Evolutionary conservation across 2,888 invertebrate species (phyloP).

Genomic region (Epistrophella euchroma): DNA sequence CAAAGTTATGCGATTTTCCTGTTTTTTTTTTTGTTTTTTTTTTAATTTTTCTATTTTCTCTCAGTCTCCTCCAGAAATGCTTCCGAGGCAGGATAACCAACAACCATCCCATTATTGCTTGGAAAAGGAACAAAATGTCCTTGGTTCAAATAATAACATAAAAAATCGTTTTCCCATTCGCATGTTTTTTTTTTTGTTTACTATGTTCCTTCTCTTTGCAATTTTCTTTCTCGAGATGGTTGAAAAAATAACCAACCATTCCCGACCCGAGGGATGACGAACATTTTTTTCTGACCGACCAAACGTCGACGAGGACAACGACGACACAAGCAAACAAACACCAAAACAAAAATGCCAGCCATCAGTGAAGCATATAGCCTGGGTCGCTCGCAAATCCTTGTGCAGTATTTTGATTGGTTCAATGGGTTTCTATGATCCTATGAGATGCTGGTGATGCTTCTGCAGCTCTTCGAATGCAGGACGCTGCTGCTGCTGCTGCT

Average conservation of each 20-base stretch:
- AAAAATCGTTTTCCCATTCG: conserved; percentile 74
- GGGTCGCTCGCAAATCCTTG: conserved; percentile 73
- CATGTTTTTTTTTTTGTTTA: conserved; percentile 2
- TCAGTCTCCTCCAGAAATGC: conserved; percentile 36
- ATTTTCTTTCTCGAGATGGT: conserved; percentile 51
- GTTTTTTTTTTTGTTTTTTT: conserved; percentile 51
- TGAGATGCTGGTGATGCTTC: conserved; percentile 64
- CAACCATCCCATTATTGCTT: conserved; percentile 30
- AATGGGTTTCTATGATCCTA: conserved; percentile 69
- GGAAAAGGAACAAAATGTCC: conserved; percentile 70
- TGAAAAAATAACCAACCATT: conserved; percentile 33
- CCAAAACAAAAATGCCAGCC: conserved; percentile 73
- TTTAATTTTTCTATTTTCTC: conserved; percentile 65
- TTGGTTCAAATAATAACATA: conserved; percentile 74
- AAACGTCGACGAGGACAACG: conserved; percentile 34
- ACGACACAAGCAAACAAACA: conserved; percentile 50
- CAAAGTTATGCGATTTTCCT: conserved; percentile 72
- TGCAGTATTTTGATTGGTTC: conserved; percentile 76
- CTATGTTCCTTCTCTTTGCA: conserved; percentile 44
- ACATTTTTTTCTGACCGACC: conserved; percentile 55
- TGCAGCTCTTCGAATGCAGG: conserved; percentile 40
- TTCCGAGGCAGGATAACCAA: conserved; percentile 28
- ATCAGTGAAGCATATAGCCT: conserved; percentile 68
- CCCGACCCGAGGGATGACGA: conserved; percentile 57
- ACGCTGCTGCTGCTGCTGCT: conserved; percentile 22